These are phyloP conservation scores for Acanthoscelides obtectus DNA, from an alignment of 2,888 invertebrate genomes.

Conservation along the genomic window DNA sequence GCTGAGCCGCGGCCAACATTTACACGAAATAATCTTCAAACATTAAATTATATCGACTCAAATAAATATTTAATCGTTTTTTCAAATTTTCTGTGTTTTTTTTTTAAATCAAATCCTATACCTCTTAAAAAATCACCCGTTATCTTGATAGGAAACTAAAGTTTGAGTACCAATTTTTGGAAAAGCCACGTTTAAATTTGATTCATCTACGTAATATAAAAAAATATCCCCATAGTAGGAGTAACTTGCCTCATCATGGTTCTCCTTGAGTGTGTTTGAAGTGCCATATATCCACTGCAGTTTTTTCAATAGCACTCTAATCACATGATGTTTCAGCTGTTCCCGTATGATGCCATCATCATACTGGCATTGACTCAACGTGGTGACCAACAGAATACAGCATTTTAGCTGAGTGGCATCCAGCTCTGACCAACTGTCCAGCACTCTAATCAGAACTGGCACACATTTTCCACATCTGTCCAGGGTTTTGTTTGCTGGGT, in stretches of 20 bases:
- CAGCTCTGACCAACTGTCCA: conserved; percentile 30
- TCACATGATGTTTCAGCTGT: conserved; percentile 34
- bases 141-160: too few species aligned
- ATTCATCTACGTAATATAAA: too few species aligned
- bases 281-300: conserved; percentile 35
- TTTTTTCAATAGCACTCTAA: conserved; percentile 36
- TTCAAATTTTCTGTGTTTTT: too few species aligned
- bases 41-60: too few species aligned
- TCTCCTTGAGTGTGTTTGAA: conserved; percentile 20
- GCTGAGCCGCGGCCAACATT: too few species aligned
- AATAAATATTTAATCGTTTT: too few species aligned
- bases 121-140: too few species aligned
- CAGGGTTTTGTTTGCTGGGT: conserved; percentile 34
- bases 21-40: too few species aligned
- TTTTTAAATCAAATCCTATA: too few species aligned
- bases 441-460: conserved; percentile 31
- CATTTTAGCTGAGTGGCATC: conserved; percentile 35
- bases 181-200: too few species aligned
- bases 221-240: too few species aligned
- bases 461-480: conserved; percentile 32
- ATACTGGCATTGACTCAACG: conserved; percentile 38
- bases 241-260: conserved; percentile 10
- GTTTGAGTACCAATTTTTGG: too few species aligned
- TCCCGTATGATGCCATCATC: conserved; percentile 33
- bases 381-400: conserved; percentile 35